Evolutionary conservation across 2,888 invertebrate genomes (phyloP).

Genomic region (Trichopria drosophilae): DNA sequence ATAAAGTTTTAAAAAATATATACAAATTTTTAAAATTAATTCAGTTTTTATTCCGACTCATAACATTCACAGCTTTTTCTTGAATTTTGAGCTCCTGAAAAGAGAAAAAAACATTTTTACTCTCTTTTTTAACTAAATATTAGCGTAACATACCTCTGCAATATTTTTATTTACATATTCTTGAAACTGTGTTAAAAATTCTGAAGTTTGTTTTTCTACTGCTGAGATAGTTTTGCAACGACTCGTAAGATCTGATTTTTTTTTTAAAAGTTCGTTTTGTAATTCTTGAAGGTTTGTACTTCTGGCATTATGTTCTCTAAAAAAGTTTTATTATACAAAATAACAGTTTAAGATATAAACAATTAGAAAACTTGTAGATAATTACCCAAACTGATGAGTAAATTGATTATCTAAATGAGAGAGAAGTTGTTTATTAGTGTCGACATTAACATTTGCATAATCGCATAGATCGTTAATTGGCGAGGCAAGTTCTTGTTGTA

Average conservation of each 20-base stretch:
- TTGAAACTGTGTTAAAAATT: conserved; percentile 29
- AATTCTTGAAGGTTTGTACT: conserved; percentile 25
- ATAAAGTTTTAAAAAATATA: not conserved
- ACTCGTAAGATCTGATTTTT: conserved; percentile 19
- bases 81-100: no score
- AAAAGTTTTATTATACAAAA: not conserved
- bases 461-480: conserved; percentile 7
- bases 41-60: no score
- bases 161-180: conserved; percentile 33
- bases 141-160: conserved; percentile 21
- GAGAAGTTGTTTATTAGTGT: conserved; percentile 21
- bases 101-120: not conserved
- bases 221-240: conserved; percentile 18
- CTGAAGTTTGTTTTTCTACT: conserved; percentile 18
- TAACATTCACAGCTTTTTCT: no score
- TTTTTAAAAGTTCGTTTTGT: conserved; percentile 24
- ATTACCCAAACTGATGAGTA: conserved; percentile 21
- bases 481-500: conserved; percentile 20
- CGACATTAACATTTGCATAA: conserved; percentile 11
- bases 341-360: not conserved
- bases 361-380: not conserved
- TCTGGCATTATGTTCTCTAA: conserved; percentile 28
- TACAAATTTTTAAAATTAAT: not conserved
- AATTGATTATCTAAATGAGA: conserved; percentile 24
- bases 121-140: not conserved